Conservation (phyloP, 2,113 vertebrate species). For the Psittacula cyanocephala region DNA sequence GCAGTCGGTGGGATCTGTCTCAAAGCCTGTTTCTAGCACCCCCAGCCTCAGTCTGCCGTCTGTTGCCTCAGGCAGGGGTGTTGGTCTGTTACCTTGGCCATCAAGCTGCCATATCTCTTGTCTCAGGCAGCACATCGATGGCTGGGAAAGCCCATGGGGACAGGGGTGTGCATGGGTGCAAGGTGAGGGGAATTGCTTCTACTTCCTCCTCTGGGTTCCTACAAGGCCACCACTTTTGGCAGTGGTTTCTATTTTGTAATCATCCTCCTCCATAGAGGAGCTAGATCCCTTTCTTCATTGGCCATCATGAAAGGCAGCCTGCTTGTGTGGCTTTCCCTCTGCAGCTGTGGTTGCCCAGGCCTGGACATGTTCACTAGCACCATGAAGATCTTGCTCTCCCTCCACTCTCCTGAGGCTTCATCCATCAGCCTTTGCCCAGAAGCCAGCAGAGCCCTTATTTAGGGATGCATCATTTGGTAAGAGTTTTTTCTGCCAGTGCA, state of each 20-base stretch:
- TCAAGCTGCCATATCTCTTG: not conserved
- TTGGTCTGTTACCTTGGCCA: not conserved
- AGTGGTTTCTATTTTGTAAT: not conserved
- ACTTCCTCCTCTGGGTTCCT: not conserved
- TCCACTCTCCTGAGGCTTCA: not conserved
- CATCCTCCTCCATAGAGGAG: not conserved
- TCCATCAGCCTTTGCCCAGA: not conserved
- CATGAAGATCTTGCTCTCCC: not conserved
- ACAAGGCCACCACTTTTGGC: not conserved
- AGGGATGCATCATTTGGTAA: not conserved
- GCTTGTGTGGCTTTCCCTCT: not conserved
- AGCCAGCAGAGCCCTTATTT: not conserved
- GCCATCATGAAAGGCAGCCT: not conserved
- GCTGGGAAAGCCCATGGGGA: not conserved
- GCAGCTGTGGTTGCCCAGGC: not conserved
- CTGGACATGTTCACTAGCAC: not conserved
- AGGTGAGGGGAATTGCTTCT: not conserved
- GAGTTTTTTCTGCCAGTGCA: not conserved
- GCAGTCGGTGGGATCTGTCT: not conserved
- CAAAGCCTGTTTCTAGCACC: not conserved
- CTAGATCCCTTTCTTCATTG: not conserved
- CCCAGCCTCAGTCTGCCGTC: not conserved
- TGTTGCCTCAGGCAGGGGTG: not conserved
- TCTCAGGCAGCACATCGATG: not conserved
- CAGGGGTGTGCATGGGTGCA: not conserved